phyloP scores from a whole-genome alignment of 2,797 vertebrate genomes.

The Sandelia bainsii region DNA sequence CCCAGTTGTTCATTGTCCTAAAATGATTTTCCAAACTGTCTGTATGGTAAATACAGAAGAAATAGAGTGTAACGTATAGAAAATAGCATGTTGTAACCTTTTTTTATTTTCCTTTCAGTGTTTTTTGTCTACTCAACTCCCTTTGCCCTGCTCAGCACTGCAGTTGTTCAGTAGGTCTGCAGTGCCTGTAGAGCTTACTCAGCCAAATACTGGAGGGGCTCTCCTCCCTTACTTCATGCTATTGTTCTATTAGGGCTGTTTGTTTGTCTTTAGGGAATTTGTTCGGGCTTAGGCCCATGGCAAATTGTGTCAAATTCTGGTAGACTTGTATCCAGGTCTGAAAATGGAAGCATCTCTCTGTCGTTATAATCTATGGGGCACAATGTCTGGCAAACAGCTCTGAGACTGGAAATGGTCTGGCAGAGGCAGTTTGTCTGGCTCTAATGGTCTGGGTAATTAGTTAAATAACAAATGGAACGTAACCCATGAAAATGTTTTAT shows the following conservation, averaged over 20 bases:
- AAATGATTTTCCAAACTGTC: conserved; percentile 21
- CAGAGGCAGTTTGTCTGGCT: conserved; percentile 70
- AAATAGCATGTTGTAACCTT: conserved; percentile 3
- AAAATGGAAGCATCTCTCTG: conserved; percentile 53
- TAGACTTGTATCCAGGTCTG: conserved; percentile 47
- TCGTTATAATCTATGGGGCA: conserved; percentile 68
- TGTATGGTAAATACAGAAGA: neutral
- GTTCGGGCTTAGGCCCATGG: conserved; percentile 52
- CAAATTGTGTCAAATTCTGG: conserved; percentile 65
- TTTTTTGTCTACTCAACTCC: neutral
- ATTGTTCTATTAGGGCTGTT: conserved; percentile 72
- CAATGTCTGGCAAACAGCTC: conserved; percentile 53
- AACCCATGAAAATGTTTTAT: conserved; percentile 62
- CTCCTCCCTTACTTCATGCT: conserved; percentile 52
- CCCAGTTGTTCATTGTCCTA: conserved; percentile 17
- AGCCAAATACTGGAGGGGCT: conserved; percentile 46
- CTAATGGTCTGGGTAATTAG: conserved; percentile 75
- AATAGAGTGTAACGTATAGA: neutral
- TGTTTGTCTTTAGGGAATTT: conserved; percentile 71
- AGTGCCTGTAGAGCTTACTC: conserved; percentile 32
- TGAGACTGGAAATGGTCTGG: conserved; percentile 59
- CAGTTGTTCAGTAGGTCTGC: conserved; percentile 36
- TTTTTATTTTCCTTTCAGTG: neutral
- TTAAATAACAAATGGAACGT: conserved; percentile 69
- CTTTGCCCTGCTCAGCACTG: conserved; percentile 22